Evolutionary conservation across 2,113 vertebrate species (phyloP), one percentile per base, ranked within the genome.

Genomic region (Pandion haliaetus): DNA sequence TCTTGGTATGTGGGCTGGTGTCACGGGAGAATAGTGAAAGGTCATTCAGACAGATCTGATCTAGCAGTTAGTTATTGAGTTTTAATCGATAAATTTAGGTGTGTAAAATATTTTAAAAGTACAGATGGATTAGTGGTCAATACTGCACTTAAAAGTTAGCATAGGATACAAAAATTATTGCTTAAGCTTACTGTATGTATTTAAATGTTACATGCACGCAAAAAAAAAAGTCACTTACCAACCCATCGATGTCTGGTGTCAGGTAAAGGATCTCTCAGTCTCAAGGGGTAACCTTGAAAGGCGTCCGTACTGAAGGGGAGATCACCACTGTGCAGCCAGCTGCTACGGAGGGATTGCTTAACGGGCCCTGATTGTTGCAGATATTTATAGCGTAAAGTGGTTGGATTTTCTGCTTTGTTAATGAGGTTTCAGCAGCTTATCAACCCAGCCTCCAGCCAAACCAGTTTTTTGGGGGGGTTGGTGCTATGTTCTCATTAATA

Each of bases 381-480:
- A 34, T 32, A 69, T 34, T 62, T 73, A 14, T 5, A 52, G 18
- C 2, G 2, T 31, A 29, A 71, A 57, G 8, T 40, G 12, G 8
- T 45, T 44, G 10, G 5, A 28, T 77, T 69, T 86, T 69, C 19
- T 78, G 14, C 12, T 44, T 13, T 38, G 20, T 42, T 77, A 9
- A 31, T 20, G 9, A 4, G 45, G 17, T 82, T 77, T 54, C 21
- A 8, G 4, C 26, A 10, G 15, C 17, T 14, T 21, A 62, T 32
- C 42, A 57, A 16, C 20, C 38, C 11, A 17, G 10, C 31, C 8
- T 45, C 18, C 18, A 34, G 19, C 6, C 42, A 82, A 32, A 58
- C 4, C 2, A 5, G 2, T 12, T 44, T 70, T 12, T 12, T 1
- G 2, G 13, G 15, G 3, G 5, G 3, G 2, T 49, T 77, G 13